These are phyloP conservation scores for Rhagonycha lutea DNA, from an alignment of 2,888 invertebrate genomes.

Conservation along the genomic window DNA sequence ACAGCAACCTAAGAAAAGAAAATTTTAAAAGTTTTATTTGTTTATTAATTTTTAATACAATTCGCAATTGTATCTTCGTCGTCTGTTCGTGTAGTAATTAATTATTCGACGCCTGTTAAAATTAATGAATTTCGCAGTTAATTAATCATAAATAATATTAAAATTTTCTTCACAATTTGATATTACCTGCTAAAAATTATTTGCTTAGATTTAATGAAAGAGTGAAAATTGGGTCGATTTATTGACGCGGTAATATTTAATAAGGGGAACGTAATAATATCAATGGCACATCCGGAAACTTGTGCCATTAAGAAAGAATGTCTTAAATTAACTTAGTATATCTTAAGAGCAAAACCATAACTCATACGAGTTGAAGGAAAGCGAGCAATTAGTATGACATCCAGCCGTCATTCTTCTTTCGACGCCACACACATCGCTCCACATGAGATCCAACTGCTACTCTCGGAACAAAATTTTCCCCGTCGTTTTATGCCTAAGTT, in stretches of 20 bases:
- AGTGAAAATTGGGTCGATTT: background rate
- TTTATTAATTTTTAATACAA: background rate
- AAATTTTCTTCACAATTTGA: background rate
- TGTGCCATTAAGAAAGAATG: conserved; percentile 45
- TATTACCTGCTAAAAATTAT: conserved; percentile 1
- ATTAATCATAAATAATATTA: conserved; percentile 15
- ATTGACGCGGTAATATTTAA: conserved; percentile 2
- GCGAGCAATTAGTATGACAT: conserved; percentile 53
- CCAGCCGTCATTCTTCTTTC: conserved; percentile 46
- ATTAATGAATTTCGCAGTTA: conserved; percentile 19
- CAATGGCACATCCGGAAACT: conserved; percentile 35
- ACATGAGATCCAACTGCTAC: conserved; percentile 22
- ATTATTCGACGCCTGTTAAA: conserved; percentile 13
- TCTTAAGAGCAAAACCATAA: conserved; percentile 41
- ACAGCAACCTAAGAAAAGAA: background rate
- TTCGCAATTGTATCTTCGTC: background rate
- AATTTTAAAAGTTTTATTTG: background rate
- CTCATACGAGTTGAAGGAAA: conserved; percentile 45
- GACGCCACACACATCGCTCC: conserved; percentile 48
- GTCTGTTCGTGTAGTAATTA: conserved; percentile 8
- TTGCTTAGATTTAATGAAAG: background rate
- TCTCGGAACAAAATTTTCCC: conserved; percentile 17
- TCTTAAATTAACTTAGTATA: conserved; percentile 47
- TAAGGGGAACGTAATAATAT: conserved; percentile 21
- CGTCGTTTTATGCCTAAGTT: conserved; percentile 7